Conservation (phyloP, 2,888 invertebrate species). For the Petrolisthes manimaculis region DNA sequence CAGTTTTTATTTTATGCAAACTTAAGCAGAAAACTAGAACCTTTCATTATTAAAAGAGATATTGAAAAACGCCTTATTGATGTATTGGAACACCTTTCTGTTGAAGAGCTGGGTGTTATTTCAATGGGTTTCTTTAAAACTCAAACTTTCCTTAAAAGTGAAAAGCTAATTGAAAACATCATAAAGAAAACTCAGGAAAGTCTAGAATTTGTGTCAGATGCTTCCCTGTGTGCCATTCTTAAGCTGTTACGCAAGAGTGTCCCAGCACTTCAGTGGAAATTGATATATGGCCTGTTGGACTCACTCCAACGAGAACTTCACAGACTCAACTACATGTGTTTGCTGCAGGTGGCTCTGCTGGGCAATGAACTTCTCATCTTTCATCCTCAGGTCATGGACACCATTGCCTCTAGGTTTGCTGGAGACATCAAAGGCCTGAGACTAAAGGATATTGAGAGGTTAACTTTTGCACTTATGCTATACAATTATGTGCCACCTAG, state of each 20-base stretch:
- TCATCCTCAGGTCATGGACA: conserved; percentile 71
- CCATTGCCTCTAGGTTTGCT: conserved; percentile 74
- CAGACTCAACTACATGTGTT: conserved; percentile 75
- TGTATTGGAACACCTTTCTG: conserved; percentile 74
- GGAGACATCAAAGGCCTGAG: conserved; percentile 73
- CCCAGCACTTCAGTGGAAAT: conserved; percentile 59
- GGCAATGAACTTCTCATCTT: conserved; percentile 74
- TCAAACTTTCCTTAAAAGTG: conserved; percentile 76
- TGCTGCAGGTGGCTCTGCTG: conserved; percentile 78
- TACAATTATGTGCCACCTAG: conserved; percentile 74
- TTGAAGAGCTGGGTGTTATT: conserved; percentile 80
- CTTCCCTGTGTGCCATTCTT: conserved; percentile 77
- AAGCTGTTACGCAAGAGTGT: conserved; percentile 71
- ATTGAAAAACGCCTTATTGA: conserved; percentile 75
- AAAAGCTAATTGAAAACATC: conserved; percentile 72
- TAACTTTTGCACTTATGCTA: conserved; percentile 76
- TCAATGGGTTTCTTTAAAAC: conserved; percentile 85
- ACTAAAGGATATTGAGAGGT: conserved; percentile 82
- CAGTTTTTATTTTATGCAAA: conserved; percentile 79
- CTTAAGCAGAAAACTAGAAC: conserved; percentile 72
- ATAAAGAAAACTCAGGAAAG: conserved; percentile 74
- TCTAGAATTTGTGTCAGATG: conserved; percentile 75
- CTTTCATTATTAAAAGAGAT: conserved; percentile 76
- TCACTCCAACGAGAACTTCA: conserved; percentile 74
- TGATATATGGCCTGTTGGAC: conserved; percentile 74